A percentile compares a stretch with the other conserved stretches of the same genome.
Conservation (phyloP, 2,113 vertebrate species). For the Megaptera novaeangliae region DNA sequence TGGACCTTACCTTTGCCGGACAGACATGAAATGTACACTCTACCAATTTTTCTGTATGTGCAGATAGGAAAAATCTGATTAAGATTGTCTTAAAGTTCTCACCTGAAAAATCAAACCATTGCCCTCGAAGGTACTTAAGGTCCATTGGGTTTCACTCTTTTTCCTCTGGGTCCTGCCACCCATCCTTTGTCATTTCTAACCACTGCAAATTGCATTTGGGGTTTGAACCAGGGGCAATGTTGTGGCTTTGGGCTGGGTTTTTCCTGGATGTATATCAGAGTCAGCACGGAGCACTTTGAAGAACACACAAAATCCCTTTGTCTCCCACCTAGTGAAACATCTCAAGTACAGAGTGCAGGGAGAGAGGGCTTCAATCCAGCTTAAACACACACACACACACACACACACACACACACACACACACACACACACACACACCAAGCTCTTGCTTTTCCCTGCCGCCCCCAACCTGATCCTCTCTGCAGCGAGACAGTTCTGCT, state of each 20-base stretch:
- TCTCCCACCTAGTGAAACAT: slow-evolving; percentile 38
- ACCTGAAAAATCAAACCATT: background rate
- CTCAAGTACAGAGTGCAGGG: background rate
- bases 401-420: background rate
- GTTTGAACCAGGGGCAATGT: background rate
- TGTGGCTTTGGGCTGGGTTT: background rate
- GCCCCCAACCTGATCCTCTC: background rate
- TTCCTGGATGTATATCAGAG: background rate
- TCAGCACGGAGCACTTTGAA: background rate
- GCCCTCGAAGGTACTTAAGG: background rate
- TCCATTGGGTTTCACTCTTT: background rate
- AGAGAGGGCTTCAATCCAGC: background rate
- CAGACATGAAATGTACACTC: background rate
- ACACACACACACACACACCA: too few relatives aligned
- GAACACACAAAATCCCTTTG: slow-evolving; percentile 56
- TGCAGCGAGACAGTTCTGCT: background rate
- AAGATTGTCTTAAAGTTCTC: background rate
- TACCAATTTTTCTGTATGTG: background rate
- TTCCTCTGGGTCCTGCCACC: background rate
- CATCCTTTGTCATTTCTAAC: background rate
- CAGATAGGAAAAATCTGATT: background rate
- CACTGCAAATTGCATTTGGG: background rate
- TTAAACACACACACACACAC: background rate
- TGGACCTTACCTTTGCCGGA: background rate
- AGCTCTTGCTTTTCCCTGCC: background rate